Evolutionary conservation across 2,888 invertebrate genomes (phyloP), one percentile per base, ranked within the genome.

Genomic region (Eilema caniola): DNA sequence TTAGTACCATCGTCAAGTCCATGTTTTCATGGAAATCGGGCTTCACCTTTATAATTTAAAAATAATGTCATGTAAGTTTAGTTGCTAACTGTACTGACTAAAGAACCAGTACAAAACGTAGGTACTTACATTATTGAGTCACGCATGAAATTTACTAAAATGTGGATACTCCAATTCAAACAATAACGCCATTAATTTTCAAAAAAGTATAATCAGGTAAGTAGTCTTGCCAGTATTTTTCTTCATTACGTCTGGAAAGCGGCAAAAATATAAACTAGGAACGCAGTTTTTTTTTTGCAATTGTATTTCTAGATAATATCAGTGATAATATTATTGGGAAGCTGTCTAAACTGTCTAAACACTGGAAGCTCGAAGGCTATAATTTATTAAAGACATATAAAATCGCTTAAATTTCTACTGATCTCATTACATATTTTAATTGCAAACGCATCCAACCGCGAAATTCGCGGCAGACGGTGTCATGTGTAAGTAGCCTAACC

Each of bases 51-150:
- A 33, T 12, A 37, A 37, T 33, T 33, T 33, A 33, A 11, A 37
- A 37, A 12, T 37, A 37, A n/a, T 56, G n/a, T 56, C 23, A 10
- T 8, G 11, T 20, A 16, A 63, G 11, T 25, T 25, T 47, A 63
- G 11, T 63, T 20, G 25, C 20, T 63, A 20, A 63, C 11, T 47
- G 63, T 64, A 64, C 64, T 14, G 12, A 62, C 41, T 41, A 62
- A 64, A 64, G 12, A 64, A 25, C 2, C 25, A 25, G 28, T 28
- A n/a, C 1, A 41, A 24, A 24, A 16, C 28, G 11, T 23, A n/a
- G n/a, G n/a, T n/a, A 14, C 20, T 33, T 37, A 62, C 23, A 24
- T 37, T 37, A 62, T 62, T 41, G 16, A 62, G 61, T 31, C 31
- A 24, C 24, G 7, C 16, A 20, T 24, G 23, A 62, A 41, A 41